Percentiles rank a stretch among this genome's conserved stretches.
Conservation (phyloP, 2,888 invertebrate species). For the Brachyptera risi region DNA sequence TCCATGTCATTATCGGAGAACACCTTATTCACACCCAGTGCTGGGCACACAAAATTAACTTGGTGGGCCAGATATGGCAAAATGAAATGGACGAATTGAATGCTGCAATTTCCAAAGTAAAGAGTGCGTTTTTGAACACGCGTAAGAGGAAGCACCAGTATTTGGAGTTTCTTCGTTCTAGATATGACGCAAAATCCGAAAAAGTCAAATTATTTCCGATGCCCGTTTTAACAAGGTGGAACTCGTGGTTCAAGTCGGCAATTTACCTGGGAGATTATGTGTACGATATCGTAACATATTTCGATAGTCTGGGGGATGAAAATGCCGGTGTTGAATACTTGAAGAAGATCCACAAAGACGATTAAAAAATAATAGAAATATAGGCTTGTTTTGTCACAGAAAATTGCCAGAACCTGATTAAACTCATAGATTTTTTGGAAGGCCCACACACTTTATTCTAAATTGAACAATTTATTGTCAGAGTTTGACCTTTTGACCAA, state of each 20-base stretch:
- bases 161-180: not conserved
- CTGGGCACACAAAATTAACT: conserved; percentile 24
- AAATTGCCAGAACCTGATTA: not conserved
- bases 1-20: not conserved
- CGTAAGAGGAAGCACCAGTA: conserved; percentile 22
- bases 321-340: conserved; percentile 5
- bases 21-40: conserved; percentile 21
- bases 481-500: not conserved
- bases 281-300: not conserved
- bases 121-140: conserved; percentile 24
- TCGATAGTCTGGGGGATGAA: conserved; percentile 5
- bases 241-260: conserved; percentile 24
- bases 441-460: not conserved
- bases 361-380: not conserved
- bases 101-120: conserved; percentile 19
- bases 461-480: not conserved
- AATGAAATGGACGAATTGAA: conserved; percentile 23
- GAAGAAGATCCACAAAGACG: not conserved
- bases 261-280: conserved; percentile 20
- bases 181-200: not conserved
- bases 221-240: conserved; percentile 26
- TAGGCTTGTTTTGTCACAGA: conserved; percentile 7
- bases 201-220: conserved; percentile 25
- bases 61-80: conserved; percentile 17
- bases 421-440: conserved; percentile 7